Percentiles rank a stretch among this genome's conserved stretches.
Evolutionary conservation across 2,888 invertebrate species (phyloP).

Genomic region (Phrixothrix hirtus): DNA sequence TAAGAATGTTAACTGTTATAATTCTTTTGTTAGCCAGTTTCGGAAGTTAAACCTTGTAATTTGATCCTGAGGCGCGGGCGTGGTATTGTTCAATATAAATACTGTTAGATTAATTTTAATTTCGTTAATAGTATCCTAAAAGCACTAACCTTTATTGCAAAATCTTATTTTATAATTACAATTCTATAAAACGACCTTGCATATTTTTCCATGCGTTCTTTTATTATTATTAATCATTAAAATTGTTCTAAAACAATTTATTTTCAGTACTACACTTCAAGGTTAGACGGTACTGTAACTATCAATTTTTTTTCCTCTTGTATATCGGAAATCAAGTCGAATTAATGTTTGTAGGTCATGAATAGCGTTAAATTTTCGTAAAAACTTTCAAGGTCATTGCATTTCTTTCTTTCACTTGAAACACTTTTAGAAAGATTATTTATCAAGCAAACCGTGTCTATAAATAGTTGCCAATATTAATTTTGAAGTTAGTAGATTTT

Average conservation of each 20-base stretch:
- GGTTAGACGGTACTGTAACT: conserved; percentile 13
- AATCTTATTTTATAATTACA: conserved; percentile 22
- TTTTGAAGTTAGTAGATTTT: neutral
- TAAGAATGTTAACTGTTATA: conserved; percentile 1
- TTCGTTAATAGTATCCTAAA: conserved; percentile 19
- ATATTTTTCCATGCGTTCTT: conserved; percentile 1
- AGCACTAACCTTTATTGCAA: conserved; percentile 20
- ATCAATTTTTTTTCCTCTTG: conserved; percentile 15
- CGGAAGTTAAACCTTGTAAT: conserved; percentile 11
- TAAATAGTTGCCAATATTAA: neutral
- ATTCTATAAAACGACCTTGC: conserved; percentile 21
- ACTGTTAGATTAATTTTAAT: conserved; percentile 17
- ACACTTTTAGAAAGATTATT: conserved; percentile 11
- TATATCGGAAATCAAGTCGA: conserved; percentile 15
- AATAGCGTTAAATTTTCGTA: conserved; percentile 13
- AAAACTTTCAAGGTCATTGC: conserved; percentile 25
- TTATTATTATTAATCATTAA: conserved; percentile 10
- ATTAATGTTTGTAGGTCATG: conserved; percentile 25
- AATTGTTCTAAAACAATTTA: conserved; percentile 9
- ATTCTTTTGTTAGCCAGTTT: conserved; percentile 4
- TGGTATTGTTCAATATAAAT: conserved; percentile 8
- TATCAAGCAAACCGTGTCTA: neutral
- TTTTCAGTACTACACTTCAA: conserved; percentile 2
- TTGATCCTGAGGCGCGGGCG: conserved; percentile 5
- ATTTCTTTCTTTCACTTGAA: conserved; percentile 25